These are phyloP conservation scores for Ardeotis arabs DNA, from an alignment of 2,113 vertebrate genomes.

Conservation along the genomic window DNA sequence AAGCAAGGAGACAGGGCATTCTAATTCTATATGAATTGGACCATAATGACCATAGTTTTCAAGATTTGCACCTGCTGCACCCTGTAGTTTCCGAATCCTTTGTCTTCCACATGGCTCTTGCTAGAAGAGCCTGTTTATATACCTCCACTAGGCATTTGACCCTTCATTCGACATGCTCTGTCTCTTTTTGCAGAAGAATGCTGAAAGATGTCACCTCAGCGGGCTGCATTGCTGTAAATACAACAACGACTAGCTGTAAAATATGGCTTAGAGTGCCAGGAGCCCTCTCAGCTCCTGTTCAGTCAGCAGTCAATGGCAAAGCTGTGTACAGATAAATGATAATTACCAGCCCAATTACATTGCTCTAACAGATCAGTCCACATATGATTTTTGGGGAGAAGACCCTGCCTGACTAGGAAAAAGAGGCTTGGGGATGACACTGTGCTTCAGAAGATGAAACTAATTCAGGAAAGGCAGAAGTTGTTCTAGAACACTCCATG, in stretches of 20 bases:
- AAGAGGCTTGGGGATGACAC: not conserved
- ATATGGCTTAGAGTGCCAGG: not conserved
- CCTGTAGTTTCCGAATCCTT: not conserved
- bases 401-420: not conserved
- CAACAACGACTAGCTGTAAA: not conserved
- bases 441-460: not conserved
- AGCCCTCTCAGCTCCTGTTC: not conserved
- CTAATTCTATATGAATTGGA: not conserved
- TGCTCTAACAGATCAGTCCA: not conserved
- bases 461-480: not conserved
- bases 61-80: not conserved
- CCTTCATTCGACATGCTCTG: not conserved
- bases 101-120: not conserved
- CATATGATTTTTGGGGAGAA: not conserved
- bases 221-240: not conserved
- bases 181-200: not conserved
- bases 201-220: not conserved
- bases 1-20: not conserved
- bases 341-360: not conserved
- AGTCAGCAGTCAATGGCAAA: not conserved
- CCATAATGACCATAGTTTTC: not conserved
- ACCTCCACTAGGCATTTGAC: not conserved
- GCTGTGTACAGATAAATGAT: not conserved
- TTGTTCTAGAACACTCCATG: not conserved
- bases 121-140: not conserved